A percentile compares a stretch with the other conserved stretches of the same genome.
These are phyloP conservation scores for Poicephalus meyeri DNA, from an alignment of 2,113 vertebrate species.

Conservation along the genomic window DNA sequence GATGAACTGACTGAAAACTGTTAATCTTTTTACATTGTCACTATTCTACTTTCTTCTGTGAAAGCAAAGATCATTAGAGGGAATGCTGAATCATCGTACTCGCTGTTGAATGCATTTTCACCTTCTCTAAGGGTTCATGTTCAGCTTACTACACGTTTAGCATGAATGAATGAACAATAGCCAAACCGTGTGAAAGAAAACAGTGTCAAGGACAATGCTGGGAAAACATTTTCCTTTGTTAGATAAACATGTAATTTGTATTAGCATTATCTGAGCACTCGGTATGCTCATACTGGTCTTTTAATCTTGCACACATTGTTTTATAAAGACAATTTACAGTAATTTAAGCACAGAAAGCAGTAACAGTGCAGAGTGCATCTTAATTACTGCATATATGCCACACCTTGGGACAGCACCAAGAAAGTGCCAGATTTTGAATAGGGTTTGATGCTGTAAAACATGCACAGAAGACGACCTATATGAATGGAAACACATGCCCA, in stretches of 20 bases:
- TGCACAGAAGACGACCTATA: not conserved
- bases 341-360: not conserved
- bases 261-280: conserved; percentile 36
- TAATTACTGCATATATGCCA: not conserved
- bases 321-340: not conserved
- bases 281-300: conserved; percentile 19
- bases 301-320: not conserved
- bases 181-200: conserved; percentile 14
- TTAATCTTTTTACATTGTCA: not conserved
- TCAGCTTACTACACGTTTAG: not conserved
- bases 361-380: not conserved
- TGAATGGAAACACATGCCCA: no score
- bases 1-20: not conserved
- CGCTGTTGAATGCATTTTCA: not conserved
- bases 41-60: not conserved
- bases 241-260: conserved; percentile 14
- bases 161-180: conserved; percentile 25
- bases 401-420: not conserved
- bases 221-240: conserved; percentile 21
- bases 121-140: not conserved
- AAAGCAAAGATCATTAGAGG: not conserved
- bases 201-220: not conserved
- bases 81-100: not conserved
- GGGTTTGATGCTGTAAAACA: not conserved
- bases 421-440: not conserved